Evolutionary conservation across 2,113 vertebrate species (phyloP).

Genomic region (Bagarius yarrelli): DNA sequence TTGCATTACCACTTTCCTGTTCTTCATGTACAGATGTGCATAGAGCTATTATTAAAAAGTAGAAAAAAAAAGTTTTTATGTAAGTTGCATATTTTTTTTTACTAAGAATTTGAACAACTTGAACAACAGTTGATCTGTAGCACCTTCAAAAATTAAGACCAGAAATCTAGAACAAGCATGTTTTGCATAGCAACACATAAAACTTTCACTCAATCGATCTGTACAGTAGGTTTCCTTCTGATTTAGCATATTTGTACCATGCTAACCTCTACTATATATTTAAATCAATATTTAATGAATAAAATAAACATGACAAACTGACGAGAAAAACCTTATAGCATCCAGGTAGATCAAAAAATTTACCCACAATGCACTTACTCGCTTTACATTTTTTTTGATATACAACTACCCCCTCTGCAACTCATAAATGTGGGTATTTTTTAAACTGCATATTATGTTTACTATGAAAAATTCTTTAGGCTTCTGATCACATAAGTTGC

Average conservation of each 20-base stretch:
- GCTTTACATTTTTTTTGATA: too few species aligned
- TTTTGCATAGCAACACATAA: not conserved
- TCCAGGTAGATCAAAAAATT: too few species aligned
- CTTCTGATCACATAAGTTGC: not conserved
- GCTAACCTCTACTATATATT: not conserved
- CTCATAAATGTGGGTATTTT: too few species aligned
- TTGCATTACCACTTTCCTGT: too few species aligned
- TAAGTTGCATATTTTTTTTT: not conserved
- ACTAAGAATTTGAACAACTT: not conserved
- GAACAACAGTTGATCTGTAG: not conserved
- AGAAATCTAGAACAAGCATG: not conserved
- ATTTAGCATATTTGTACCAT: not conserved
- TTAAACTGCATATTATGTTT: not conserved
- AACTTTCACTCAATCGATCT: not conserved
- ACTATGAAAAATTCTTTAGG: not conserved
- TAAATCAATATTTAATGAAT: not conserved
- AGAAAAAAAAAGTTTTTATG: too few species aligned
- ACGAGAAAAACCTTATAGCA: too few species aligned
- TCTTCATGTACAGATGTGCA: too few species aligned
- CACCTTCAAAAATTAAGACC: not conserved
- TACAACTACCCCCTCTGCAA: too few species aligned
- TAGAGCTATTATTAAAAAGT: too few species aligned
- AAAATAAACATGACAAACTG: too few species aligned
- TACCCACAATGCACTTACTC: too few species aligned
- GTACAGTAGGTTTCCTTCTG: not conserved